Evolutionary conservation across 2,113 vertebrate genomes (phyloP).

Genomic region (Salvator merianae): DNA sequence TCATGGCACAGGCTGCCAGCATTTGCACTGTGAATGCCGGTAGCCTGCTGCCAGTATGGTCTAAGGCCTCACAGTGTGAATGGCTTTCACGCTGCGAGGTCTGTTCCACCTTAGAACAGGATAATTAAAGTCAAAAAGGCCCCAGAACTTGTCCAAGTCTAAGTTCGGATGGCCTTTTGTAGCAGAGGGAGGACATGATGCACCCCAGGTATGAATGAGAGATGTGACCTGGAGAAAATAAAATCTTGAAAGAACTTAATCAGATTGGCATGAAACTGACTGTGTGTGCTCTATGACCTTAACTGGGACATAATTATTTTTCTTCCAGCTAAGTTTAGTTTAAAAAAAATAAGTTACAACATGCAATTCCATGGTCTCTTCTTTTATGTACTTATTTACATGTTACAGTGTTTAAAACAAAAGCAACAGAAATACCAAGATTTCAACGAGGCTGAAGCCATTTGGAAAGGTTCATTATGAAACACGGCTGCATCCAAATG

Average conservation of each 20-base stretch:
- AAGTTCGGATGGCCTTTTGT: background rate
- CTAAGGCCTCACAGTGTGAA: too few species aligned
- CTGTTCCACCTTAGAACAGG: too few species aligned
- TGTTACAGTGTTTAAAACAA: background rate
- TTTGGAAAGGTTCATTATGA: background rate
- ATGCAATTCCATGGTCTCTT: background rate
- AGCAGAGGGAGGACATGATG: background rate
- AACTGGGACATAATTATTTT: background rate
- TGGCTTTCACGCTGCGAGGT: too few species aligned
- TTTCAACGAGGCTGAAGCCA: background rate
- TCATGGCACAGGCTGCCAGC: too few species aligned
- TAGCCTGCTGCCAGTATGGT: too few species aligned
- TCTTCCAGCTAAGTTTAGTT: background rate
- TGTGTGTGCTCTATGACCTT: background rate
- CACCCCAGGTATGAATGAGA: background rate
- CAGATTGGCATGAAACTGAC: background rate
- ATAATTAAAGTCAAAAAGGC: too few species aligned
- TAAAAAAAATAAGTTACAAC: background rate
- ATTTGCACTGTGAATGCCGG: too few species aligned
- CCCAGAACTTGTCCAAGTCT: too few species aligned
- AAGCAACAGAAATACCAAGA: background rate
- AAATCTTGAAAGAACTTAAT: background rate
- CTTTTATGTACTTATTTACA: background rate
- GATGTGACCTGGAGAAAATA: background rate
- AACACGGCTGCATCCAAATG: too few species aligned